Conservation (phyloP, 35 echinoderm and acorn worm genomes). For the Patiria miniata region DNA sequence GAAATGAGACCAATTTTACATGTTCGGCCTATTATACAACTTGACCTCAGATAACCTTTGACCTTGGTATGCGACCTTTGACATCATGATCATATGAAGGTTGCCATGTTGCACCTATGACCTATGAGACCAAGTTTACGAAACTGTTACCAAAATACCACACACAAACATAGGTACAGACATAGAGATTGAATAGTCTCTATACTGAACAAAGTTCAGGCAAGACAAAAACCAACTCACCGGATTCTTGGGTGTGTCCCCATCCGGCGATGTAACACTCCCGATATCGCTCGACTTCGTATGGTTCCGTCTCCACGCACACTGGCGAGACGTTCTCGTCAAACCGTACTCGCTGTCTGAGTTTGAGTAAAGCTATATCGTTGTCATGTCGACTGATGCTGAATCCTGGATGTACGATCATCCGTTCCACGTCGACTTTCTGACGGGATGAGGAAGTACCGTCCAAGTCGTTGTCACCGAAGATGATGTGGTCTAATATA, state of each 20-base stretch:
- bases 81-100: no score
- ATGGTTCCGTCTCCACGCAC: conserved; percentile 24
- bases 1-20: not conserved
- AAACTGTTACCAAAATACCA: no score
- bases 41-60: no score
- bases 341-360: conserved; percentile 26
- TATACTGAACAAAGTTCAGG: no score
- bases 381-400: not conserved
- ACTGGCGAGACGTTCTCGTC: conserved; percentile 24
- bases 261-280: conserved; percentile 53
- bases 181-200: no score
- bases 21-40: not conserved
- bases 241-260: conserved; percentile 32
- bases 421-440: not conserved
- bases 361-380: conserved; percentile 32
- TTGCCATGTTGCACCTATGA: no score
- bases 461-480: conserved; percentile 23
- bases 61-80: no score
- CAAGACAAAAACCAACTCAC: not conserved
- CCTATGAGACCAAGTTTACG: no score
- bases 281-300: conserved; percentile 28
- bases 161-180: no score
- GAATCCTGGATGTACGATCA: conserved; percentile 30
- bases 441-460: conserved; percentile 19
- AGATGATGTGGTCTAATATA: conserved; percentile 23